A percentile compares a stretch with the other conserved stretches of the same genome.
phyloP scores from a whole-genome alignment of 2,888 invertebrate species.

The Erebia ligea region DNA sequence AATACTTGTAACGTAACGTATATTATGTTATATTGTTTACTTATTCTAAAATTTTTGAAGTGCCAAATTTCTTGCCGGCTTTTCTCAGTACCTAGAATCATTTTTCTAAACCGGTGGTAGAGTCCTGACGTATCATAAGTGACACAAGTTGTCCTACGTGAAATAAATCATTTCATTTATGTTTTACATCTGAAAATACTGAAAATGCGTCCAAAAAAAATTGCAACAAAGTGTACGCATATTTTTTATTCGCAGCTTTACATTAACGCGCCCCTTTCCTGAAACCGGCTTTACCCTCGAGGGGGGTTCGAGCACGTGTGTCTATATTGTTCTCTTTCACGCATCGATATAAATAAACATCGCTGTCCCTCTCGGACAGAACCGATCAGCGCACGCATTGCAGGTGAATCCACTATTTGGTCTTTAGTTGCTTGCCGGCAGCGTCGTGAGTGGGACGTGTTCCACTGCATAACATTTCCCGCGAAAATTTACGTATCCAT shows the following conservation, averaged over 20 bases:
- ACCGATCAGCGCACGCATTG: slow-evolving; percentile 80
- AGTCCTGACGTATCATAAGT: no score
- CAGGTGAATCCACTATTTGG: slow-evolving; percentile 67
- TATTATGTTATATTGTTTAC: no score
- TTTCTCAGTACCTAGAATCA: no score
- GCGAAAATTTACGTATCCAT: slow-evolving; percentile 73
- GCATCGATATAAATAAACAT: slow-evolving; percentile 37
- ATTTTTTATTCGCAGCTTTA: slow-evolving; percentile 72
- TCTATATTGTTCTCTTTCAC: slow-evolving; percentile 53
- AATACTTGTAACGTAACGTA: no score
- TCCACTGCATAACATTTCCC: slow-evolving; percentile 59
- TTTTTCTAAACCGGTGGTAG: no score
- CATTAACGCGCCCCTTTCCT: slow-evolving; percentile 73
- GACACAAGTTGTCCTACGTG: no score
- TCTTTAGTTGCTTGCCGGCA: slow-evolving; percentile 65
- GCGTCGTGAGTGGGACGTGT: slow-evolving; percentile 64
- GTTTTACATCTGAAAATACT: background rate
- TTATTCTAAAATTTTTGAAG: no score
- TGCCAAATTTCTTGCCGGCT: no score
- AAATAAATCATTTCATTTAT: no score
- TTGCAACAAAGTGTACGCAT: slow-evolving; percentile 46
- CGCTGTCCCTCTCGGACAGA: slow-evolving; percentile 53
- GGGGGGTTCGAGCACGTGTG: slow-evolving; percentile 73
- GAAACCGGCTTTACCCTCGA: slow-evolving; percentile 69
- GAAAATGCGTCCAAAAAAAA: slow-evolving; percentile 21